phyloP scores from a whole-genome alignment of 2,113 vertebrate species.

The Ondatra zibethicus region DNA sequence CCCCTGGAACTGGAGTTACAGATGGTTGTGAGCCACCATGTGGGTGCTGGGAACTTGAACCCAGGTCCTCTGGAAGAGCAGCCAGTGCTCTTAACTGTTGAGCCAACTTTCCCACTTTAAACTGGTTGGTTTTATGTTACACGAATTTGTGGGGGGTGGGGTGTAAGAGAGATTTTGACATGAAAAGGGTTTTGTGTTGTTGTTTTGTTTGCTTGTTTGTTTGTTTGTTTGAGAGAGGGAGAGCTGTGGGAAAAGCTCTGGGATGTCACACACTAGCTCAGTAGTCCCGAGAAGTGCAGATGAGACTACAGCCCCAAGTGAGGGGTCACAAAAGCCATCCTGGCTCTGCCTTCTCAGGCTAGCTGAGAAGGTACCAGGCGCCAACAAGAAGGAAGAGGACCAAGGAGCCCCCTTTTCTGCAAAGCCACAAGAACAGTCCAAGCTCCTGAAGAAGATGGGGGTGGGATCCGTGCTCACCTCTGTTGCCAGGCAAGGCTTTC shows the following conservation, averaged over 20 bases:
- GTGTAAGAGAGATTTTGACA: too few species aligned
- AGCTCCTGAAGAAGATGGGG: not conserved
- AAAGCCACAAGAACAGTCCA: not conserved
- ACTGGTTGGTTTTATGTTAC: not conserved
- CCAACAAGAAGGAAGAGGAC: not conserved
- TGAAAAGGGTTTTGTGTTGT: not conserved
- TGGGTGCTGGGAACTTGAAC: not conserved
- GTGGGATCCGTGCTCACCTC: not conserved
- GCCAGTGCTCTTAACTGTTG: not conserved
- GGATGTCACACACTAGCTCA: accelerated
- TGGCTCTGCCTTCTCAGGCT: not conserved
- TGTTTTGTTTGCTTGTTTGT: too few species aligned
- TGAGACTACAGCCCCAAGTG: accelerated
- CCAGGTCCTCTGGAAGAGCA: not conserved
- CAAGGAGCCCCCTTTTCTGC: not conserved
- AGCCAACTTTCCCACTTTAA: not conserved
- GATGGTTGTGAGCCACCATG: not conserved
- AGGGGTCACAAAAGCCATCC: not conserved
- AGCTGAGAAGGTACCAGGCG: not conserved
- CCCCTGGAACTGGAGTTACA: not conserved
- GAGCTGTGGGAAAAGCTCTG: accelerated
- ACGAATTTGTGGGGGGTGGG: not conserved
- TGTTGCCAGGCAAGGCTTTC: not conserved
- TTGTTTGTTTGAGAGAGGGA: too few species aligned
- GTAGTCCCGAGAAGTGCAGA: too few species aligned